These are phyloP conservation scores for Chelidonichthys spinosus DNA, from an alignment of 2,797 vertebrate genomes.

Conservation along the genomic window DNA sequence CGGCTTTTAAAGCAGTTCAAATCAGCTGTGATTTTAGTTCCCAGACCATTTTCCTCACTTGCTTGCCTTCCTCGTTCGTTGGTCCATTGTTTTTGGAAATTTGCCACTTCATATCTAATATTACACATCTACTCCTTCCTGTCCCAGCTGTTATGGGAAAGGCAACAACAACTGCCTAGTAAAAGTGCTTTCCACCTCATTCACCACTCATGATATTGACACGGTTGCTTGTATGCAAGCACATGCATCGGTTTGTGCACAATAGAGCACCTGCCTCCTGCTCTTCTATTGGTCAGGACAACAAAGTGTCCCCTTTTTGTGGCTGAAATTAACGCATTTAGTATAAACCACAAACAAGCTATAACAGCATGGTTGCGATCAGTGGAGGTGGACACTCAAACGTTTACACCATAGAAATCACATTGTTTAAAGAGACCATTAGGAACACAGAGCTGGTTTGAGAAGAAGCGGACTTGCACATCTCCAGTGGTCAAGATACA, in stretches of 20 bases:
- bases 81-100: conserved; percentile 22
- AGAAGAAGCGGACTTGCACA: not conserved
- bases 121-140: conserved; percentile 25
- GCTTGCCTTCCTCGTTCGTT: conserved; percentile 9
- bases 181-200: not conserved
- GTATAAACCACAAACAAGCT: not conserved
- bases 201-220: not conserved
- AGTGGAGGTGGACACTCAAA: not conserved
- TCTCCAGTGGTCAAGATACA: not conserved
- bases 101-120: conserved; percentile 20
- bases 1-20: not conserved
- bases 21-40: not conserved
- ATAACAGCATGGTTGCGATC: not conserved
- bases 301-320: not conserved
- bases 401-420: not conserved
- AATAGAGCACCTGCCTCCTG: not conserved
- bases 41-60: not conserved
- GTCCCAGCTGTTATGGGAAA: conserved; percentile 30
- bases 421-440: not conserved
- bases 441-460: not conserved
- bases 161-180: not conserved
- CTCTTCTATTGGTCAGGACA: not conserved
- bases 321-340: not conserved
- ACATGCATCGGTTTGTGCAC: not conserved
- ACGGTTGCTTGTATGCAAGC: not conserved